Percentiles rank a stretch among this genome's conserved stretches.
Evolutionary conservation across 2,797 vertebrate genomes (phyloP).

Genomic region (Pantherophis vulpinus): DNA sequence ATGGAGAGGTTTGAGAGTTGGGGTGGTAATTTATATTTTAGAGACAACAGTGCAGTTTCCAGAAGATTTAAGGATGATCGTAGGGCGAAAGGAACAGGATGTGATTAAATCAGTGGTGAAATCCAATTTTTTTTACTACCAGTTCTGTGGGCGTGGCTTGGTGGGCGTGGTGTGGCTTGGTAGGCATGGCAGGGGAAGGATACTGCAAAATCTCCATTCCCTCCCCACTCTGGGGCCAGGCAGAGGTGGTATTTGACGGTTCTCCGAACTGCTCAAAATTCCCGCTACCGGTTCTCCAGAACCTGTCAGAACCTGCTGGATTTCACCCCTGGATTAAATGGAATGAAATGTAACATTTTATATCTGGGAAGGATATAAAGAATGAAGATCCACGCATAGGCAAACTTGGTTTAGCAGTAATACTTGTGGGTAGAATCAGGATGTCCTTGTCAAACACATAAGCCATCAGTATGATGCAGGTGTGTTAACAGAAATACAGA

Average conservation of each 20-base stretch:
- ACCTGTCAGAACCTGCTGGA: too few relatives aligned
- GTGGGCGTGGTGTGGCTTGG: too few relatives aligned
- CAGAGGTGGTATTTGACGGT: too few relatives aligned
- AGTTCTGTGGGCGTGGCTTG: too few relatives aligned
- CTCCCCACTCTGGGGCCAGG: too few relatives aligned
- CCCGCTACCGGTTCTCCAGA: too few relatives aligned
- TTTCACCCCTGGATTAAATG: not conserved
- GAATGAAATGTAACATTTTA: not conserved
- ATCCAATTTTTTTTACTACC: too few relatives aligned
- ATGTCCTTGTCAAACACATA: not conserved
- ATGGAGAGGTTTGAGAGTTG: not conserved
- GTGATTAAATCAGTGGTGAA: not conserved
- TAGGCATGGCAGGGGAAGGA: too few relatives aligned
- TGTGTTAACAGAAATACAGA: not conserved
- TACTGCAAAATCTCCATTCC: too few relatives aligned
- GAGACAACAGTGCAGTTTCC: not conserved
- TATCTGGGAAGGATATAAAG: not conserved
- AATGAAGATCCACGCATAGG: not conserved
- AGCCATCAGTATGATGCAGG: not conserved
- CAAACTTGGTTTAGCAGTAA: not conserved
- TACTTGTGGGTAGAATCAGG: not conserved
- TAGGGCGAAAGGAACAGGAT: not conserved
- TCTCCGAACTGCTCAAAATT: too few relatives aligned
- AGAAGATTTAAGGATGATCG: not conserved
- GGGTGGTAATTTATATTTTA: not conserved